A percentile compares a stretch with the other conserved stretches of the same genome.
Conservation (phyloP, 2,113 vertebrate genomes). For the Jacana jacana region DNA sequence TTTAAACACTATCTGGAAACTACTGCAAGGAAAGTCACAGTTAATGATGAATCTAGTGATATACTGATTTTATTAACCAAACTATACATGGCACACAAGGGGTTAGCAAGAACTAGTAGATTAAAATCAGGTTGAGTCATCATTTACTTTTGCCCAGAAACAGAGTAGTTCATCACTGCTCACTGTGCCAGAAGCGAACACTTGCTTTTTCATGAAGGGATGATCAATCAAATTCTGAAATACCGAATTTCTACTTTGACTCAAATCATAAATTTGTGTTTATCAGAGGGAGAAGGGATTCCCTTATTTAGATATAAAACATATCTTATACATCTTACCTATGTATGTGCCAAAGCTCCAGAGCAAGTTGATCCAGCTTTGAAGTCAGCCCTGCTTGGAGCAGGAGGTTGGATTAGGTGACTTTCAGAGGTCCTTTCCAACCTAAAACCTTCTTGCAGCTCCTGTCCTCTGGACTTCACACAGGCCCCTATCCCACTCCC, state of each 20-base stretch:
- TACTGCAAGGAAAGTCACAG: not conserved
- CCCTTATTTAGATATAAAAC: not conserved
- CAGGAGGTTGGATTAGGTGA: not conserved
- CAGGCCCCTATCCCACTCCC: not conserved
- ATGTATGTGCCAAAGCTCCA: accelerated
- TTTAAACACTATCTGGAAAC: not conserved
- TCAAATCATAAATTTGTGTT: not conserved
- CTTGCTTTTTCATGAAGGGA: not conserved
- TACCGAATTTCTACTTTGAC: not conserved
- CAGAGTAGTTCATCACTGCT: not conserved
- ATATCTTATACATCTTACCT: not conserved
- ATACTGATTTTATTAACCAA: not conserved
- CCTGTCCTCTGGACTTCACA: not conserved
- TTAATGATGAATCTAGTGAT: not conserved
- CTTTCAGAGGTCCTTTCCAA: not conserved
- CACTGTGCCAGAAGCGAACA: not conserved
- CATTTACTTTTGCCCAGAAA: not conserved
- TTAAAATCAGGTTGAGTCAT: not conserved
- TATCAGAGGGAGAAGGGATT: not conserved
- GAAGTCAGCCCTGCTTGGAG: not conserved
- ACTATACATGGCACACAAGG: not conserved
- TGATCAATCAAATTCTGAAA: not conserved
- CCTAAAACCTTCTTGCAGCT: not conserved
- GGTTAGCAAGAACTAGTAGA: not conserved
- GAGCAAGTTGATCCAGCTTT: not conserved